Conservation (phyloP, 2,113 vertebrate genomes). For the Euleptes europaea region DNA sequence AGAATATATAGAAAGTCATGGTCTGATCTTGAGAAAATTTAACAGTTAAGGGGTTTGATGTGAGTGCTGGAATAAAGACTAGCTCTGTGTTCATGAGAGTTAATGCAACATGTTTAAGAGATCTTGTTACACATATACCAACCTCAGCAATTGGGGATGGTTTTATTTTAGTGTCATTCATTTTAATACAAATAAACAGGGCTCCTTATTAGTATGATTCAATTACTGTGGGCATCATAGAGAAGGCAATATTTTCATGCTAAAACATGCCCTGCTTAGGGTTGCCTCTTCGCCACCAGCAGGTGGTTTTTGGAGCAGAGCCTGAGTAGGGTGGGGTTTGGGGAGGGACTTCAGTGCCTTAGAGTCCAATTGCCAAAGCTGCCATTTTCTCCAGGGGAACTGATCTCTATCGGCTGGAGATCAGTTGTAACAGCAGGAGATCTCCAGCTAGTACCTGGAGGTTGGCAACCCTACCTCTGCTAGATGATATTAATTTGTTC, state of each 20-base stretch:
- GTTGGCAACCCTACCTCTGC: too few relatives aligned
- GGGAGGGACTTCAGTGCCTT: too few relatives aligned
- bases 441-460: too few relatives aligned
- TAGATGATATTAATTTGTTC: conserved; percentile 25
- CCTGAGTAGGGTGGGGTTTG: too few relatives aligned
- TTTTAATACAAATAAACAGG: conserved; percentile 43
- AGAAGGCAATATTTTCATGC: conserved; percentile 46
- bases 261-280: too few relatives aligned
- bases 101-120: not conserved
- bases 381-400: too few relatives aligned
- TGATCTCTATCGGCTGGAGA: too few relatives aligned
- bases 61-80: not conserved
- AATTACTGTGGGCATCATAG: conserved; percentile 53
- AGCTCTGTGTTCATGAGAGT: not conserved
- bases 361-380: too few relatives aligned
- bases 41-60: not conserved
- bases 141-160: not conserved
- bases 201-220: conserved; percentile 58
- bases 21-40: not conserved
- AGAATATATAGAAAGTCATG: too few relatives aligned
- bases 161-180: conserved; percentile 27
- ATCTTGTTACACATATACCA: conserved; percentile 28
- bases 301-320: too few relatives aligned
- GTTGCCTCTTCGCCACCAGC: too few relatives aligned
- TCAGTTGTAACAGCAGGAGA: too few relatives aligned